A percentile compares a stretch with the other conserved stretches of the same genome.
These are phyloP conservation scores for Temnothorax longispinosus DNA, from an alignment of 1,140 invertebrate species.

Conservation along the genomic window DNA sequence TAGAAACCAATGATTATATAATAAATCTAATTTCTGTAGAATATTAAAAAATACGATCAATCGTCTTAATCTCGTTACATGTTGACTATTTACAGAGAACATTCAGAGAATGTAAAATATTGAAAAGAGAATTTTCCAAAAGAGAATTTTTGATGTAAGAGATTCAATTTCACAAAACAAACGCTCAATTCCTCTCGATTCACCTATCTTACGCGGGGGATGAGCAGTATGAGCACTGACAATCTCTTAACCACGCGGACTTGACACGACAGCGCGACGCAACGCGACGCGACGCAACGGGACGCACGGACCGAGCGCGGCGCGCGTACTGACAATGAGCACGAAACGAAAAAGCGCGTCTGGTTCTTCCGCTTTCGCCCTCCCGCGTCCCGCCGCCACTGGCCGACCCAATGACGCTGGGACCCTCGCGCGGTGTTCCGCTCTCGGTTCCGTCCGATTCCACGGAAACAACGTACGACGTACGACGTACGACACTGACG, in stretches of 20 bases:
- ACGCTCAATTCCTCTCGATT: background rate
- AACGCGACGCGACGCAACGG: background rate
- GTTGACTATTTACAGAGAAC: background rate
- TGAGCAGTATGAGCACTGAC: background rate
- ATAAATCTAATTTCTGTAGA: background rate
- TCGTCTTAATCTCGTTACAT: background rate
- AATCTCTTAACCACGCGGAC: too few species aligned
- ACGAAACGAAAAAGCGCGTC: slow-evolving; percentile 71
- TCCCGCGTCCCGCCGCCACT: slow-evolving; percentile 65
- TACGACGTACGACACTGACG: slow-evolving; percentile 61
- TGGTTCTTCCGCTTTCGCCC: slow-evolving; percentile 68
- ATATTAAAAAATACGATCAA: background rate
- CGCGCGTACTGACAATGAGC: slow-evolving; percentile 67
- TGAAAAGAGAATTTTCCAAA: background rate
- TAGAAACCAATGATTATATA: background rate
- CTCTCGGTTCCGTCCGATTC: slow-evolving; percentile 63
- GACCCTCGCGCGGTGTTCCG: slow-evolving; percentile 57
- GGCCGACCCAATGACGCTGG: slow-evolving; percentile 15
- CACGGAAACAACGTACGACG: slow-evolving; percentile 65
- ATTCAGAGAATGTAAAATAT: background rate
- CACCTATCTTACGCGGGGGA: slow-evolving; percentile 4
- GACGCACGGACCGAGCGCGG: slow-evolving; percentile 68
- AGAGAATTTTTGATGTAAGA: background rate
- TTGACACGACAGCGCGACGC: too few species aligned
- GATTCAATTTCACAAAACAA: background rate